phyloP scores from a whole-genome alignment of 2,113 vertebrate genomes.

The Gobius niger region DNA sequence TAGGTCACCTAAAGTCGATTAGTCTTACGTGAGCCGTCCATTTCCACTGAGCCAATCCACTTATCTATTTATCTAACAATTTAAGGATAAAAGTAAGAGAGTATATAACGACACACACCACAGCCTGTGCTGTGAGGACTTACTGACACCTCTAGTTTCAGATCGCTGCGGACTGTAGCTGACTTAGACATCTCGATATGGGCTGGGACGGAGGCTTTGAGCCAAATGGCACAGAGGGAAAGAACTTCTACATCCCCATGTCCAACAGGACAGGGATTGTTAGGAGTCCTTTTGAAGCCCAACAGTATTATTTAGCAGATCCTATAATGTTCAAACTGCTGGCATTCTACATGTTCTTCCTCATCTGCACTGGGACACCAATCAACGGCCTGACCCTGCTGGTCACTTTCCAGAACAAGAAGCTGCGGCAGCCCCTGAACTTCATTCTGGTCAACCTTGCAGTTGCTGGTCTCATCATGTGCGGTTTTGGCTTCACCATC shows the following conservation, averaged over 20 bases:
- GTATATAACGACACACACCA: neutral
- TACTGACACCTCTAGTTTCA: neutral
- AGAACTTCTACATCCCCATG: constrained; percentile 76
- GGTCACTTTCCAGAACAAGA: constrained; percentile 75
- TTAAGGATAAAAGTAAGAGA: neutral
- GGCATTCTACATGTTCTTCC: constrained; percentile 72
- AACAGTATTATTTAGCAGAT: constrained; percentile 70
- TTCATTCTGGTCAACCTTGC: constrained; percentile 72
- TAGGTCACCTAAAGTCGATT: constrained; percentile 1
- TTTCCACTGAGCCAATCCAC: neutral
- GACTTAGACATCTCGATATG: neutral
- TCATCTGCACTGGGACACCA: constrained; percentile 67
- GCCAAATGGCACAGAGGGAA: constrained; percentile 49
- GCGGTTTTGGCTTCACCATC: constrained; percentile 66
- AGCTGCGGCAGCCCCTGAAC: constrained; percentile 73
- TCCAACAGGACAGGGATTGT: constrained; percentile 73
- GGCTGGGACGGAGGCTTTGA: neutral
- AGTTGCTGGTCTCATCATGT: constrained; percentile 68
- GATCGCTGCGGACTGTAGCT: too few relatives aligned
- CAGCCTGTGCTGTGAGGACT: neutral
- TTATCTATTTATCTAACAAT: constrained; percentile 1
- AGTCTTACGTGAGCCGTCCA: neutral
- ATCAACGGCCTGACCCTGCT: constrained; percentile 72
- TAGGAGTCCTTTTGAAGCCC: constrained; percentile 69
- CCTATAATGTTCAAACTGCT: constrained; percentile 58